Conservation (phyloP, 2,888 invertebrate genomes). For the Habrosyne pyritoides region DNA sequence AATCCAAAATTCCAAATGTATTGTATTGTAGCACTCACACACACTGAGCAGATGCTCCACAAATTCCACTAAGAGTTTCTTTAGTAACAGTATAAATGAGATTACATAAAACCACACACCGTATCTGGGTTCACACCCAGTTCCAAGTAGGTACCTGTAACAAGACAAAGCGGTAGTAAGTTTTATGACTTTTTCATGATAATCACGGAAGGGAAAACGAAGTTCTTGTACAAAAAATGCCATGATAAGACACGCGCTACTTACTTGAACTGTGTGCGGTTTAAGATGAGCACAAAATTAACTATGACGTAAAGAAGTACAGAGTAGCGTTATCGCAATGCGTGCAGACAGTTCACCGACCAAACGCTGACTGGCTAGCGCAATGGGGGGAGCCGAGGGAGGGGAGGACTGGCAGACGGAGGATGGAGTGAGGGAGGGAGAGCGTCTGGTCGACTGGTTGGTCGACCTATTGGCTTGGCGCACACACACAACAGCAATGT, state of each 20-base stretch:
- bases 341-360: slow-evolving; percentile 49
- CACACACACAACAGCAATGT: slow-evolving; percentile 64
- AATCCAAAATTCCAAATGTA: slow-evolving; percentile 43
- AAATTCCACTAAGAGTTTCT: slow-evolving; percentile 58
- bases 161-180: slow-evolving; percentile 79
- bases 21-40: slow-evolving; percentile 47
- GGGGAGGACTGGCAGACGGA: slow-evolving; percentile 65
- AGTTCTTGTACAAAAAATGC: slow-evolving; percentile 27
- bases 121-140: slow-evolving; percentile 82
- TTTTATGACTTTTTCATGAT: slow-evolving; percentile 47
- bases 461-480: slow-evolving; percentile 78
- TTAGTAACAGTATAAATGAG: slow-evolving; percentile 65
- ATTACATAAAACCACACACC: slow-evolving; percentile 80
- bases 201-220: slow-evolving; percentile 32
- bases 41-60: slow-evolving; percentile 48
- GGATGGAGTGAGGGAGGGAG: slow-evolving; percentile 76
- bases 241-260: slow-evolving; percentile 55
- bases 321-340: slow-evolving; percentile 30
- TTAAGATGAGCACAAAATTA: slow-evolving; percentile 69
- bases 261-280: slow-evolving; percentile 59
- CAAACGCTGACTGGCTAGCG: slow-evolving; percentile 75
- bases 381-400: slow-evolving; percentile 53
- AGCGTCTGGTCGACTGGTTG: slow-evolving; percentile 80
- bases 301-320: slow-evolving; percentile 74
- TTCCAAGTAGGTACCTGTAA: slow-evolving; percentile 80